These are phyloP conservation scores for Drosophila seguyi DNA, from an alignment of 1,140 invertebrate species.

Conservation along the genomic window DNA sequence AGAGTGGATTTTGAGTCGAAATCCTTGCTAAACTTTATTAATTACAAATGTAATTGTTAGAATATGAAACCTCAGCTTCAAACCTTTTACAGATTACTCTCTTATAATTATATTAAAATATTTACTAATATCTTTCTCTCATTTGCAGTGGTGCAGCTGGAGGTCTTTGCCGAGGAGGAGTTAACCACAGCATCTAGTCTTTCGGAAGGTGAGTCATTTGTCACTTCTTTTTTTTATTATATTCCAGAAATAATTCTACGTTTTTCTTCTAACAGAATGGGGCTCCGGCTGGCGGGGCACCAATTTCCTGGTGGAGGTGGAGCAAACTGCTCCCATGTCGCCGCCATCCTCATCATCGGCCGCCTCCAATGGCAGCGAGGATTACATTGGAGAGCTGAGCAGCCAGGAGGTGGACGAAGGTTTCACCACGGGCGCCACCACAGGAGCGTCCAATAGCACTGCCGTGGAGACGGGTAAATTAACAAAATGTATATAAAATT, in stretches of 20 bases:
- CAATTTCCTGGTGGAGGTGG: conserved; percentile 83
- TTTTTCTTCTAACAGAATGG: no score
- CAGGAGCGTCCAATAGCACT: conserved; percentile 55
- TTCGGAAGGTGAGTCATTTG: conserved; percentile 71
- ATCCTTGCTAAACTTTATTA: background rate
- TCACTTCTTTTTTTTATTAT: no score
- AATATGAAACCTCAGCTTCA: no score
- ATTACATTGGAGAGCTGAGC: conserved; percentile 61
- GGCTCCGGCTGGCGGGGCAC: conserved; percentile 79
- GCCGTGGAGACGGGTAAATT: conserved; percentile 47
- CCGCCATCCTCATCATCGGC: conserved; percentile 34
- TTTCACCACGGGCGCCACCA: conserved; percentile 45
- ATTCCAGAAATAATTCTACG: no score
- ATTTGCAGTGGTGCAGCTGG: conserved; percentile 66
- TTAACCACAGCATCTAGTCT: conserved; percentile 65
- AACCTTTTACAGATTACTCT: no score
- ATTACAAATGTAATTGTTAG: background rate
- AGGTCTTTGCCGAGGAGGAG: conserved; percentile 62
- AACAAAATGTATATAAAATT: no score
- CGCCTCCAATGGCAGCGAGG: conserved; percentile 53
- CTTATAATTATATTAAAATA: background rate
- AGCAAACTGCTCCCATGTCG: conserved; percentile 70
- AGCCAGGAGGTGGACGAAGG: conserved; percentile 64
- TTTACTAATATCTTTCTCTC: background rate
- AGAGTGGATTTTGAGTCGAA: background rate